Evolutionary conservation across 2,797 vertebrate species (phyloP).

Genomic region (Tragopan temminckii): DNA sequence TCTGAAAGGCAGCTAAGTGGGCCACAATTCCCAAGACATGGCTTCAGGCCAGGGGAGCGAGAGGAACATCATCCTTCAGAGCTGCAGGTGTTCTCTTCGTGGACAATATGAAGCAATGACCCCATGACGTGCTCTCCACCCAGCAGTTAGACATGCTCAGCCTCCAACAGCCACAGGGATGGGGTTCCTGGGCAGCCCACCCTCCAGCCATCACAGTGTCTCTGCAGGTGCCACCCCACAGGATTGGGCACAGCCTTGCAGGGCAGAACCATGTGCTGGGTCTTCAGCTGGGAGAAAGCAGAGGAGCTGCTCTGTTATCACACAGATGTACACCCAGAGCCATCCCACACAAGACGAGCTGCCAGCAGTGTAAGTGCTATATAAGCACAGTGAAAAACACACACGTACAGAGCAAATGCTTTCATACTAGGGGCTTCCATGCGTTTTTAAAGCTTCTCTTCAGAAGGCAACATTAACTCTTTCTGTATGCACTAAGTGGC

Average conservation of each 20-base stretch:
- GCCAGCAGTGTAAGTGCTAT: not conserved
- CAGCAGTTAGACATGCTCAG: not conserved
- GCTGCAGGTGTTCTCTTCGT: constrained; percentile 24
- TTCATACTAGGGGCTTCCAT: not conserved
- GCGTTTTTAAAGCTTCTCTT: not conserved
- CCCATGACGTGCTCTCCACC: not conserved
- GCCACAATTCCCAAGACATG: constrained; percentile 21
- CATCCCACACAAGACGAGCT: not conserved
- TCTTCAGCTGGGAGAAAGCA: not conserved
- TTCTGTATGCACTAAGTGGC: not conserved
- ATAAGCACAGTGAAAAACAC: not conserved
- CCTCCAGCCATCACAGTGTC: not conserved
- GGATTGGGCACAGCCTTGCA: not conserved
- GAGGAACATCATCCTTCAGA: not conserved
- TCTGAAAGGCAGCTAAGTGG: constrained; percentile 56
- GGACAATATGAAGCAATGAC: not conserved
- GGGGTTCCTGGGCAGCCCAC: not conserved
- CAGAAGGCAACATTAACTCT: not conserved
- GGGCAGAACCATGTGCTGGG: not conserved
- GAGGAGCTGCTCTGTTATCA: not conserved
- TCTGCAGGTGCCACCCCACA: fast-evolving
- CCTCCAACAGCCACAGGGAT: not conserved
- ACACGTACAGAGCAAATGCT: not conserved
- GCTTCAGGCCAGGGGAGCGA: constrained; percentile 41
- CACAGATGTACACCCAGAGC: not conserved